phyloP scores from a whole-genome alignment of 2,113 vertebrate species.

The Barnardius zonarius region DNA sequence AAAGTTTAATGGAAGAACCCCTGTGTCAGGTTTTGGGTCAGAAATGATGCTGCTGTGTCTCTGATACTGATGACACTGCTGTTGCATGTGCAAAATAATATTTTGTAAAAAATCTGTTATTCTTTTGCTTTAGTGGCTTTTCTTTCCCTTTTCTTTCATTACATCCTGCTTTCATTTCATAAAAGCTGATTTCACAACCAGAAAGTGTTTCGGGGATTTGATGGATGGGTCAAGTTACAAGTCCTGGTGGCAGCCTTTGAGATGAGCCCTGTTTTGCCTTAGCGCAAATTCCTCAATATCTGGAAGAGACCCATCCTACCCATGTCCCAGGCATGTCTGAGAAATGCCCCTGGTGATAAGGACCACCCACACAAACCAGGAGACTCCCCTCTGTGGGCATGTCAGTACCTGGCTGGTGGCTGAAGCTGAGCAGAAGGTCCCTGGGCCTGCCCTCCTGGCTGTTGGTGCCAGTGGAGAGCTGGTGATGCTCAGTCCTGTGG shows the following conservation, averaged over 20 bases:
- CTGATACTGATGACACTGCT: not conserved
- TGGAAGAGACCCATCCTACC: not conserved
- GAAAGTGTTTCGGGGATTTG: not conserved
- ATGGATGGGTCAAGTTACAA: not conserved
- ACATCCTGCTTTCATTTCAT: not conserved
- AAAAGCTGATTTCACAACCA: not conserved
- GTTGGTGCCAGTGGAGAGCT: not conserved
- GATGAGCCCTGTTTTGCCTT: not conserved
- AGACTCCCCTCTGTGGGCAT: not conserved
- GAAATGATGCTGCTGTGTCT: not conserved
- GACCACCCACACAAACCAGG: not conserved
- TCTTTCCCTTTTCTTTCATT: not conserved
- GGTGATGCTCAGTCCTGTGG: not conserved
- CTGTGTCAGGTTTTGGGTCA: not conserved
- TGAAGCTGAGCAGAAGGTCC: not conserved
- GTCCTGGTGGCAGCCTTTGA: not conserved
- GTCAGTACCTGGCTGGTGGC: not conserved
- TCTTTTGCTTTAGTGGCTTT: not conserved
- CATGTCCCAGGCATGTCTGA: accelerated
- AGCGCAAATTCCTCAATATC: not conserved
- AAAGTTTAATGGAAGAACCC: not conserved
- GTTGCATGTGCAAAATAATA: not conserved
- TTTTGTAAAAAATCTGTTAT: not conserved
- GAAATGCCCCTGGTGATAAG: not conserved
- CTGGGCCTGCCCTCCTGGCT: not conserved